These are phyloP conservation scores for Urocyon cinereoargenteus DNA, from an alignment of 2,797 vertebrate species.

Conservation along the genomic window DNA sequence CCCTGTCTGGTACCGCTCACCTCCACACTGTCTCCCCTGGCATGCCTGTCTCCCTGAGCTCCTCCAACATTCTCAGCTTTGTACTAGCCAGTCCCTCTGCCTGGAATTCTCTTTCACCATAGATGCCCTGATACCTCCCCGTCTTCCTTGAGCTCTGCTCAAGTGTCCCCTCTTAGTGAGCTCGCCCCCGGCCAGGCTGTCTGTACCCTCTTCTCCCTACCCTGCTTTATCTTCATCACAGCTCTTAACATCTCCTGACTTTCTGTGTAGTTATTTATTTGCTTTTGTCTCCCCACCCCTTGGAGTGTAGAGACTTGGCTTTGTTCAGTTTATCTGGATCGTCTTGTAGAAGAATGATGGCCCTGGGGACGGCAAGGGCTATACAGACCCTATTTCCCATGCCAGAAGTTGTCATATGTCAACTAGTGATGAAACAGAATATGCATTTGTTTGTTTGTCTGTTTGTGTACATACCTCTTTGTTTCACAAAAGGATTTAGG, in stretches of 20 bases:
- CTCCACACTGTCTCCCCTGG: background rate
- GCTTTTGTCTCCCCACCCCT: background rate
- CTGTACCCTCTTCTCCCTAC: background rate
- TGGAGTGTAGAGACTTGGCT: conserved; percentile 11
- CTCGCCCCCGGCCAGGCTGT: background rate
- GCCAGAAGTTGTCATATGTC: conserved; percentile 28
- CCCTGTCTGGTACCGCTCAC: background rate
- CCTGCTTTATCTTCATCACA: background rate
- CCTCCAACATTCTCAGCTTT: background rate
- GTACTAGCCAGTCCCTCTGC: background rate
- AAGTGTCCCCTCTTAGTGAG: background rate
- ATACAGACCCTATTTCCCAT: background rate
- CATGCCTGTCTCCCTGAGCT: background rate
- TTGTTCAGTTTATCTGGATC: conserved; percentile 6
- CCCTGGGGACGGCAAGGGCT: background rate
- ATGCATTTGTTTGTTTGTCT: conserved; percentile 60
- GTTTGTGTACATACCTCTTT: conserved; percentile 43
- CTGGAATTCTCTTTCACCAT: background rate
- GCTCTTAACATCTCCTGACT: background rate
- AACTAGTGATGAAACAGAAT: conserved; percentile 21
- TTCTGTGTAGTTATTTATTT: background rate
- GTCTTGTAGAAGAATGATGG: background rate
- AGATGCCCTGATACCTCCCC: background rate
- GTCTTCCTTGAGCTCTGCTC: background rate
- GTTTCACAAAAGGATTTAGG: conserved; percentile 72